Percentiles rank a stretch among this genome's conserved stretches.
Evolutionary conservation across 2,113 vertebrate species (phyloP).

Genomic region (Nanorana parkeri): DNA sequence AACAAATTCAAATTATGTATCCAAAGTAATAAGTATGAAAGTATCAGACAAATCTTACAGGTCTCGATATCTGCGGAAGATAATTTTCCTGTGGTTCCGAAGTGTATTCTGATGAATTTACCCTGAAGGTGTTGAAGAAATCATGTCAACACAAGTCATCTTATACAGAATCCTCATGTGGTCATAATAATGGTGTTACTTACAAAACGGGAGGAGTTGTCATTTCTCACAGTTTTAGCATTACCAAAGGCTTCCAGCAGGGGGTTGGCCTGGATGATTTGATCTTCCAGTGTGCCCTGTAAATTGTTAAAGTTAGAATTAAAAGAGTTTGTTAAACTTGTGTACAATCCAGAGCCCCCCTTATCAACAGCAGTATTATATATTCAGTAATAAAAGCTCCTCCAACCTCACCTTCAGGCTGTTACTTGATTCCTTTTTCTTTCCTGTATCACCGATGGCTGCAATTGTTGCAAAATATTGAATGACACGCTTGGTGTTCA

Average conservation of each 20-base stretch:
- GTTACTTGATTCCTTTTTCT: slow-evolving; percentile 76
- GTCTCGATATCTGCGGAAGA: slow-evolving; percentile 94
- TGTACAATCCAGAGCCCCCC: too few relatives aligned
- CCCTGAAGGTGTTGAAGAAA: slow-evolving; percentile 70
- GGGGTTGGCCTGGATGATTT: too few relatives aligned
- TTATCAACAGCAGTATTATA: not conserved
- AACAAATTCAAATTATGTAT: not conserved
- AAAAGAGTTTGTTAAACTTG: too few relatives aligned
- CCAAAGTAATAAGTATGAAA: slow-evolving; percentile 41
- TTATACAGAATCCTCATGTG: not conserved
- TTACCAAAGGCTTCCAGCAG: too few relatives aligned
- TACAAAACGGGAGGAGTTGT: slow-evolving; percentile 25
- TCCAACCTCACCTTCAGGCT: not conserved
- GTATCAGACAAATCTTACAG: slow-evolving; percentile 74
- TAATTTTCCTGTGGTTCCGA: slow-evolving; percentile 87
- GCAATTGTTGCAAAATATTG: slow-evolving; percentile 66
- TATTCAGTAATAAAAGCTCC: not conserved
- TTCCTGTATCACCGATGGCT: slow-evolving; percentile 70
- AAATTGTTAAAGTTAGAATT: not conserved
- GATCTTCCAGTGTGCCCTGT: not conserved
- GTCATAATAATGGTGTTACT: not conserved
- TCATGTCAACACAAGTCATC: too few relatives aligned
- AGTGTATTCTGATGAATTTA: slow-evolving; percentile 95
- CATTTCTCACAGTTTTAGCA: too few relatives aligned
- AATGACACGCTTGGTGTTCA: slow-evolving; percentile 82